phyloP scores from a whole-genome alignment of 35 echinoderm and acorn worm species.

The Ophioderma brevispina region DNA sequence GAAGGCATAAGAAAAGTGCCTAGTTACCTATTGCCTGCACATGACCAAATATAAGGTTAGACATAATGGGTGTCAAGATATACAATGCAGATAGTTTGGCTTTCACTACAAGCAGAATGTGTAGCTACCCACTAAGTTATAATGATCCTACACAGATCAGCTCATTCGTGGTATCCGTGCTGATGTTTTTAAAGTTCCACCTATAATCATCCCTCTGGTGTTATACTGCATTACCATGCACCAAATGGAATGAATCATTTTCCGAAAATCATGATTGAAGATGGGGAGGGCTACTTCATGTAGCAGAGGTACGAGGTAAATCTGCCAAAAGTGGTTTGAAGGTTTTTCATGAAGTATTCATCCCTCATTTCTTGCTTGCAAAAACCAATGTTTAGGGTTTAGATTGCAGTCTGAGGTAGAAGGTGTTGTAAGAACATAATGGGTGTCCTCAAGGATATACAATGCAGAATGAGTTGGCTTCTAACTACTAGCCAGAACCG shows the following conservation, averaged over 20 bases:
- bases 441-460: no score
- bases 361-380: background rate
- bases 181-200: no score
- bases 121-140: background rate
- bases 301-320: background rate
- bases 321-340: background rate
- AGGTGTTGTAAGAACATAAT: no score
- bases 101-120: background rate
- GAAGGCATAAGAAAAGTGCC: background rate
- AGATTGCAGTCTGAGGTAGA: background rate
- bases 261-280: background rate
- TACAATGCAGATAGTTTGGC: constrained; percentile 9
- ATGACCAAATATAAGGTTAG: background rate
- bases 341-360: background rate
- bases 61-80: background rate
- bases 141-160: background rate
- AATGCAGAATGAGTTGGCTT: no score
- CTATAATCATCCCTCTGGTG: no score
- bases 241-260: background rate
- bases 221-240: no score
- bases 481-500: no score
- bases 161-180: background rate
- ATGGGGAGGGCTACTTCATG: background rate
- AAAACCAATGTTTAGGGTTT: background rate
- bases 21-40: background rate